Evolutionary conservation across 2,797 vertebrate species (phyloP).

Genomic region (Notamacropus eugenii): DNA sequence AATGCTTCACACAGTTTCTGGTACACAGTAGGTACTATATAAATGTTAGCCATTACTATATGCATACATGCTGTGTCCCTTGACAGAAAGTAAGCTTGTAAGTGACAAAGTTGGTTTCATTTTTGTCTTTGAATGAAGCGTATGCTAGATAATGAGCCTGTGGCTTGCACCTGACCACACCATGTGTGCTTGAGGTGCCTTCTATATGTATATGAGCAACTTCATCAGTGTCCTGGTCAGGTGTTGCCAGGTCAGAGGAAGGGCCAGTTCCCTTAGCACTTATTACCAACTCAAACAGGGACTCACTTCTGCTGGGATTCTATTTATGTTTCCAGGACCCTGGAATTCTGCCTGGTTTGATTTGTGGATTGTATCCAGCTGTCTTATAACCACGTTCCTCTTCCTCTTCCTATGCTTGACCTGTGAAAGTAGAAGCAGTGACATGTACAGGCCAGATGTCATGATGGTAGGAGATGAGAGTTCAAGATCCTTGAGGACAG

Average conservation of each 20-base stretch:
- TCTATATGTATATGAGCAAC: not conserved
- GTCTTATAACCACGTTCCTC: not conserved
- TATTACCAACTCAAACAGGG: not conserved
- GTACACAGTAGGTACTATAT: not conserved
- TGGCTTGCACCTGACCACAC: too few species aligned
- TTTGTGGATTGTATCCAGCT: not conserved
- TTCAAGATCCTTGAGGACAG: not conserved
- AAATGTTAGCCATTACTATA: not conserved
- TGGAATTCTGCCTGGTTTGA: not conserved
- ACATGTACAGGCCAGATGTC: not conserved
- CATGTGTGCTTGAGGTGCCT: not conserved
- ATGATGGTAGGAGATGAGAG: not conserved
- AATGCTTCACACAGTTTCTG: not conserved
- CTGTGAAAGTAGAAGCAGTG: not conserved
- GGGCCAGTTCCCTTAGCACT: not conserved
- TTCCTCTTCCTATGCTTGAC: not conserved
- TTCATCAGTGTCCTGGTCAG: not conserved
- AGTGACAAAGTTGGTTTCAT: not conserved
- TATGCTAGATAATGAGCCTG: too few species aligned
- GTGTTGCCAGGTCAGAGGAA: not conserved
- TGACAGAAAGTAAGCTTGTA: not conserved
- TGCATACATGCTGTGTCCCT: not conserved
- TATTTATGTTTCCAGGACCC: not conserved
- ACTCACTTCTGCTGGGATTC: not conserved
- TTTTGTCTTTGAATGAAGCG: not conserved